These are phyloP conservation scores for Erinaceus europaeus DNA, from an alignment of 2,113 vertebrate species.

Conservation along the genomic window DNA sequence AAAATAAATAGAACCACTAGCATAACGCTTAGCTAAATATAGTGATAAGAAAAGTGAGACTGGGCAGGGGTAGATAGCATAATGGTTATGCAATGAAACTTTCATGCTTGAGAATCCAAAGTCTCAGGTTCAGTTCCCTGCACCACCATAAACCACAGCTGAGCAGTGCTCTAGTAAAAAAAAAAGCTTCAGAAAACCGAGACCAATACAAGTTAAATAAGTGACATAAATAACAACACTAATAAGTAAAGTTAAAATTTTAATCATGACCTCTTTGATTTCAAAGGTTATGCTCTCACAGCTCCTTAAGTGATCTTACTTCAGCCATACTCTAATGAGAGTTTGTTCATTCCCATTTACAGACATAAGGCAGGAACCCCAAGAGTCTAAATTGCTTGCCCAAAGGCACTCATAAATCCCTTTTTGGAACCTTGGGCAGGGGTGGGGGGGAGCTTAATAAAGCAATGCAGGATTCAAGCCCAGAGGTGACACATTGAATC, in stretches of 20 bases:
- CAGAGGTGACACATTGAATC: too few species aligned
- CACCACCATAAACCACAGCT: too few species aligned
- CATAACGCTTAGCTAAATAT: background rate
- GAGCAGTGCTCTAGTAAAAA: too few species aligned
- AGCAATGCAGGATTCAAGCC: too few species aligned
- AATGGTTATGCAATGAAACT: too few species aligned
- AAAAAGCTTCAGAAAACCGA: too few species aligned
- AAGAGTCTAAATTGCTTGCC: background rate
- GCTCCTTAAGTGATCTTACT: background rate
- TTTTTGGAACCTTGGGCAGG: background rate
- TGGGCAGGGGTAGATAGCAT: too few species aligned
- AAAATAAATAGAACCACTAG: background rate
- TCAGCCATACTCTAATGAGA: background rate
- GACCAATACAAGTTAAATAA: background rate
- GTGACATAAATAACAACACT: background rate
- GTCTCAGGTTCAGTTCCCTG: too few species aligned
- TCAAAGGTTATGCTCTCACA: background rate
- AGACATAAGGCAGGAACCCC: constrained; percentile 8
- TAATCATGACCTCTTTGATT: background rate
- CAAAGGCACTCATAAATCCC: background rate
- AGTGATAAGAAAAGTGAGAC: too few species aligned
- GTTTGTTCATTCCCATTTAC: too few species aligned
- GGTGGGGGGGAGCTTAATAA: too few species aligned
- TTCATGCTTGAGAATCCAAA: too few species aligned
- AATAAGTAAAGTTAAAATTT: constrained; percentile 8